These are phyloP conservation scores for Anser cygnoides DNA, from an alignment of 2,113 vertebrate species.

Conservation along the genomic window DNA sequence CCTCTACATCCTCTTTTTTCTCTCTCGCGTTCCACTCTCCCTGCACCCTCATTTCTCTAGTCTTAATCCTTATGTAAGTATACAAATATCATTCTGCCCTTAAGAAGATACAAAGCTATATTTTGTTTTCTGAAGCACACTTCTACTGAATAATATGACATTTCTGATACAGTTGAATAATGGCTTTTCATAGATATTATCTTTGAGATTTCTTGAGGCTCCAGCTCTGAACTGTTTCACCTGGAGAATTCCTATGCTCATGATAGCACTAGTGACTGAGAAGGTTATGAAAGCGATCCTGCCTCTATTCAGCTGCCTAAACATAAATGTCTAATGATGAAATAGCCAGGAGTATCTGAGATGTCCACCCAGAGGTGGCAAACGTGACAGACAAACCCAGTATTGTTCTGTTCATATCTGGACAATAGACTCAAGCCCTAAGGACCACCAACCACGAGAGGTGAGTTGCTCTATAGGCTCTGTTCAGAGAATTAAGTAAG, in stretches of 20 bases:
- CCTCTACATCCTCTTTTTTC: not conserved
- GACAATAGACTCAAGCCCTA: not conserved
- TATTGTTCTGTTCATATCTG: not conserved
- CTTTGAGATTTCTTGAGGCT: not conserved
- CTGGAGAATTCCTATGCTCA: not conserved
- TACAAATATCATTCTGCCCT: not conserved
- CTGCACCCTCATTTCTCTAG: not conserved
- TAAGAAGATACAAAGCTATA: not conserved
- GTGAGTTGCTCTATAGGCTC: not conserved
- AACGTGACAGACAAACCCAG: fast-evolving
- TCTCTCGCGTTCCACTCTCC: not conserved
- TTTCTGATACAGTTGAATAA: not conserved
- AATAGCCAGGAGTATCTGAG: not conserved
- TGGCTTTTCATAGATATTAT: not conserved
- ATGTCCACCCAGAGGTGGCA: not conserved
- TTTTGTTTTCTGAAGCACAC: not conserved
- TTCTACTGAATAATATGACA: not conserved
- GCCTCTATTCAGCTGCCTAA: not conserved
- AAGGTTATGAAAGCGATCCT: not conserved
- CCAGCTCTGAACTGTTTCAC: not conserved
- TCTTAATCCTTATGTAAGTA: not conserved
- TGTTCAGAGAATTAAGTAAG: not conserved
- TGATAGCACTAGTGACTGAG: not conserved
- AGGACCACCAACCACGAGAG: not conserved
- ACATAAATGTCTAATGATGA: not conserved